A percentile compares a stretch with the other conserved stretches of the same genome.
phyloP scores from a whole-genome alignment of 2,113 vertebrate genomes.

The Heptranchias perlo region DNA sequence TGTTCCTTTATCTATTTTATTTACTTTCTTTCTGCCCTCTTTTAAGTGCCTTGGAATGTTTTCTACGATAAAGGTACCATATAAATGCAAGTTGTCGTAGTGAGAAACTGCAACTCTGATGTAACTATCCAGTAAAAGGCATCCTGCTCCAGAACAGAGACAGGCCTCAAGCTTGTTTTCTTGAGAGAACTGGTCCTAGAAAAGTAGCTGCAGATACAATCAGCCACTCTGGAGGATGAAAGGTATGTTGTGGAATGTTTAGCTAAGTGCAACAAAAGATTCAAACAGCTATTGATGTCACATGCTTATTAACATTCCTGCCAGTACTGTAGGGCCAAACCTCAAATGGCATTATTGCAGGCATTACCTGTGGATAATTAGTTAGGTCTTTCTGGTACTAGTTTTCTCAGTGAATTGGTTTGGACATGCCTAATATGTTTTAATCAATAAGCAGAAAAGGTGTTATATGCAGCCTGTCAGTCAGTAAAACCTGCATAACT shows the following conservation, averaged over 20 bases:
- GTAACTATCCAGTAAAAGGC: slow-evolving; percentile 17
- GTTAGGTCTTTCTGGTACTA: not conserved
- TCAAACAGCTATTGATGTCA: not conserved
- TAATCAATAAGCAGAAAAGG: not conserved
- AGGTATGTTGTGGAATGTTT: not conserved
- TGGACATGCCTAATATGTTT: not conserved
- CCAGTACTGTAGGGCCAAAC: not conserved
- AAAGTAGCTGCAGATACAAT: not conserved
- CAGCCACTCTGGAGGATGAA: not conserved
- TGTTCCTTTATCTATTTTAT: slow-evolving; percentile 41
- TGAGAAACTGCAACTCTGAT: slow-evolving; percentile 28
- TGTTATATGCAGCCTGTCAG: not conserved
- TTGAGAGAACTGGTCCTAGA: not conserved
- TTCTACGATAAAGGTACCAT: no score
- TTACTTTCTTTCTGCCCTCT: slow-evolving; percentile 40
- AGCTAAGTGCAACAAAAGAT: not conserved
- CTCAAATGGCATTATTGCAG: not conserved
- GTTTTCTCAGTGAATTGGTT: not conserved
- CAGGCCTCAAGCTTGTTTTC: not conserved
- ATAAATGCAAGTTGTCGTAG: no score
- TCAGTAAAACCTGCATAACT: not conserved
- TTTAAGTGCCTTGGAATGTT: no score
- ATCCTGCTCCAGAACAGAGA: not conserved
- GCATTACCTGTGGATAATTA: not conserved
- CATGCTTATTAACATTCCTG: not conserved